Conservation (phyloP, 2,797 vertebrate genomes). For the Lycodopsis pacificus region DNA sequence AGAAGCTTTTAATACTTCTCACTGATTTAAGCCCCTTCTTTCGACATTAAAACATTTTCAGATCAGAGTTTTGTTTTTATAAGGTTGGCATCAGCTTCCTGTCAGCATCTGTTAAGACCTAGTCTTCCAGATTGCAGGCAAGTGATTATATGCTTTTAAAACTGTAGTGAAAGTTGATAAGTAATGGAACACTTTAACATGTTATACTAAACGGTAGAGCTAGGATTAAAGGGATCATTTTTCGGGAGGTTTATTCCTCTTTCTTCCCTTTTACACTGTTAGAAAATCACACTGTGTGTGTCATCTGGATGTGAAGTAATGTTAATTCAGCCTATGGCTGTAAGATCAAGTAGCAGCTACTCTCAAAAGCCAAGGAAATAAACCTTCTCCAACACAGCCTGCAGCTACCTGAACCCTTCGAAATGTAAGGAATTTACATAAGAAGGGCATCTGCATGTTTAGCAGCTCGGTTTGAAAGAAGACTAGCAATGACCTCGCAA, state of each 20-base stretch:
- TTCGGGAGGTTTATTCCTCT: background rate
- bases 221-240: constrained; percentile 23
- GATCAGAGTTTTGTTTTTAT: constrained; percentile 38
- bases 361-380: constrained; percentile 7
- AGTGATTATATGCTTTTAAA: constrained; percentile 35
- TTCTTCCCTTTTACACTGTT: background rate
- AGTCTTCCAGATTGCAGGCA: constrained; percentile 32
- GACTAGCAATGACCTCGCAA: background rate
- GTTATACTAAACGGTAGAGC: constrained; percentile 11
- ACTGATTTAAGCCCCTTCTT: constrained; percentile 50
- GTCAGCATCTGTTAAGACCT: constrained; percentile 39
- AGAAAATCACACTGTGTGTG: background rate
- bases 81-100: constrained; percentile 43
- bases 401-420: constrained; percentile 1
- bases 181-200: constrained; percentile 24
- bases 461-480: background rate
- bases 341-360: constrained; percentile 11
- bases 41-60: constrained; percentile 60
- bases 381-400: background rate
- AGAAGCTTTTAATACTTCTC: constrained; percentile 55
- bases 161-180: constrained; percentile 19
- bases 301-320: constrained; percentile 23
- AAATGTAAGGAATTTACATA: background rate
- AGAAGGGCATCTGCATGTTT: background rate
- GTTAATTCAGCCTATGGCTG: constrained; percentile 18